phyloP scores from a whole-genome alignment of 1,140 invertebrate genomes.

The Ptiloglossa arizonensis region DNA sequence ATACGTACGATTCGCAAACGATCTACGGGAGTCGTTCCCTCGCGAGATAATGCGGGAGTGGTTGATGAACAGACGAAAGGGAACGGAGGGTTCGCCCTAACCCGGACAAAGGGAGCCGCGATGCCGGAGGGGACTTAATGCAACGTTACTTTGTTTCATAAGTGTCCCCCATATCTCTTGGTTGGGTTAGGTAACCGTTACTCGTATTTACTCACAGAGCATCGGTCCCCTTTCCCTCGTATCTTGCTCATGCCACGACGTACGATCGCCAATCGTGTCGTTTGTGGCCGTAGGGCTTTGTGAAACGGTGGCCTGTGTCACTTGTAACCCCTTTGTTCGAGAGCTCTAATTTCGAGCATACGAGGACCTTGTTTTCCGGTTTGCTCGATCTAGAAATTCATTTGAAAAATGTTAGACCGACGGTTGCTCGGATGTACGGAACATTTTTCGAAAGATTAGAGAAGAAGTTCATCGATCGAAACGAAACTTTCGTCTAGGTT shows the following conservation, averaged over 20 bases:
- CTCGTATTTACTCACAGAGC: constrained; percentile 18
- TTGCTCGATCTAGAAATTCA: background rate
- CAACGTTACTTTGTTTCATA: constrained; percentile 65
- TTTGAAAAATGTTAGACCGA: background rate
- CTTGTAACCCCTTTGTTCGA: constrained; percentile 46
- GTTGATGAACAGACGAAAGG: constrained; percentile 51
- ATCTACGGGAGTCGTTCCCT: constrained; percentile 7
- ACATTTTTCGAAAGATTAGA: no score
- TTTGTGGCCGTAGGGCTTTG: constrained; percentile 15
- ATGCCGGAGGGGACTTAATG: constrained; percentile 56
- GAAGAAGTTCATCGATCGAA: no score
- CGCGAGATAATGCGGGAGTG: constrained; percentile 28
- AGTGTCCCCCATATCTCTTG: constrained; percentile 44
- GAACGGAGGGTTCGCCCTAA: constrained; percentile 11
- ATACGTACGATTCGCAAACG: constrained; percentile 1
- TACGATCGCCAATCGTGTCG: constrained; percentile 16
- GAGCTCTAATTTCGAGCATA: background rate
- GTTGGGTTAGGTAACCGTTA: constrained; percentile 23
- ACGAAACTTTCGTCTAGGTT: no score
- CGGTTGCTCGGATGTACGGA: background rate
- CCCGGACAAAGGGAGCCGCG: constrained; percentile 24
- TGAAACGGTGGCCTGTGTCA: background rate
- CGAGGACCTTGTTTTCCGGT: background rate
- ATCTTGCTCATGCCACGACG: constrained; percentile 27
- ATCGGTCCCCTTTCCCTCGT: background rate